phyloP scores from a whole-genome alignment of 2,888 invertebrate genomes.

The Pseudococcus viburni region DNA sequence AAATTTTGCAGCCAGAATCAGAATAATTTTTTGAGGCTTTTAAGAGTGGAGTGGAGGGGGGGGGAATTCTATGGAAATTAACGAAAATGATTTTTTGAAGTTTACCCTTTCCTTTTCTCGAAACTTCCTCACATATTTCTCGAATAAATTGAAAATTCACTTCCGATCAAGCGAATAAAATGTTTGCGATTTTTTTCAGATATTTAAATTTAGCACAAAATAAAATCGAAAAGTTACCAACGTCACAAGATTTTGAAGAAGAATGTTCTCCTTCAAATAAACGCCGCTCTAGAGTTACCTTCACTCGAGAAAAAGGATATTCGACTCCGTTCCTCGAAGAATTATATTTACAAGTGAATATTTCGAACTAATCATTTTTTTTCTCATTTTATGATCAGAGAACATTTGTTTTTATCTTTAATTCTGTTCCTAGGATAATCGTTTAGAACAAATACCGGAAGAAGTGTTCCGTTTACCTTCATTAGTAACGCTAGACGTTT shows the following conservation, averaged over 20 bases:
- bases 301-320: conserved; percentile 72
- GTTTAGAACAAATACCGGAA: conserved; percentile 85
- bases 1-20: too few species aligned
- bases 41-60: too few species aligned
- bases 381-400: too few species aligned
- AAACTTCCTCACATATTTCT: not conserved
- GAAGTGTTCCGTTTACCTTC: conserved; percentile 86
- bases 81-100: too few species aligned
- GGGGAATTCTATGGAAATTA: too few species aligned
- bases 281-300: conserved; percentile 67
- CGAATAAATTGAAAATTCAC: not conserved
- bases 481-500: conserved; percentile 88
- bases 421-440: conserved; percentile 80
- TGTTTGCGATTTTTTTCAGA: conserved; percentile 70
- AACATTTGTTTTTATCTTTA: not conserved
- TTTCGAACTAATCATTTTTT: too few species aligned
- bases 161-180: not conserved
- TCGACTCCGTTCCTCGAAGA: conserved; percentile 89
- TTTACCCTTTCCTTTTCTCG: too few species aligned
- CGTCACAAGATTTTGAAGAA: conserved; percentile 71
- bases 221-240: conserved; percentile 84
- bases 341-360: conserved; percentile 82
- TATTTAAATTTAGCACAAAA: conserved; percentile 92
- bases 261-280: conserved; percentile 70
- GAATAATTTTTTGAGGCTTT: too few species aligned